phyloP scores from a whole-genome alignment of 2,888 invertebrate genomes.

The Globia sparganii region DNA sequence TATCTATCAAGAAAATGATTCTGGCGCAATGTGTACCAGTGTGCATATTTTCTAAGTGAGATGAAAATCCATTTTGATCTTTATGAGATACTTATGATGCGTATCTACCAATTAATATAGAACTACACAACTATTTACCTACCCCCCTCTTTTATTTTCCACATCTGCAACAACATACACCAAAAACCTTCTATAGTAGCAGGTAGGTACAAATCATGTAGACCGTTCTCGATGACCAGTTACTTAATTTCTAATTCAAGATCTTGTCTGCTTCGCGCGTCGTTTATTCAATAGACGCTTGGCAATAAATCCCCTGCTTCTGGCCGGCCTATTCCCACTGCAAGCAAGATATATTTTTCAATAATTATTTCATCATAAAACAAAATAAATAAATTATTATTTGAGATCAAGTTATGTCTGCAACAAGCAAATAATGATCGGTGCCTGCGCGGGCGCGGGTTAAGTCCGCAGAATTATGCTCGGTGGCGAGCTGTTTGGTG shows the following conservation, averaged over 20 bases:
- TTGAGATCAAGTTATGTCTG: constrained; percentile 70
- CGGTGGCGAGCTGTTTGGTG: constrained; percentile 81
- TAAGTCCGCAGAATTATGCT: constrained; percentile 89
- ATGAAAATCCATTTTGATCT: not conserved
- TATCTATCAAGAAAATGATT: not conserved
- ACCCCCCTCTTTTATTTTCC: not conserved
- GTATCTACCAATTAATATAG: not conserved
- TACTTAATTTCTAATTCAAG: not conserved
- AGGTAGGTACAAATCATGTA: not conserved
- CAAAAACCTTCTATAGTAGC: not conserved
- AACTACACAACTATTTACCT: no score
- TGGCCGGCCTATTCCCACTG: not conserved
- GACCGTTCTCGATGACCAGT: no score
- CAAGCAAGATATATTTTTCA: not conserved
- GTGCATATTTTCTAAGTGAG: not conserved
- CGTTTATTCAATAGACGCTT: not conserved
- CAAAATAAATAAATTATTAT: not conserved
- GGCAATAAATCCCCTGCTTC: not conserved
- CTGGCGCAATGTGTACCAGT: not conserved
- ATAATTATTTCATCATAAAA: constrained; percentile 13
- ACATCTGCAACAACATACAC: not conserved
- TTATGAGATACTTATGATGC: not conserved
- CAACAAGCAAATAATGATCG: constrained; percentile 86
- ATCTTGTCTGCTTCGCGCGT: not conserved
- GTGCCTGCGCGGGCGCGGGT: constrained; percentile 70